Conservation (phyloP, 1,140 invertebrate genomes). For the Gryon sp. region DNA sequence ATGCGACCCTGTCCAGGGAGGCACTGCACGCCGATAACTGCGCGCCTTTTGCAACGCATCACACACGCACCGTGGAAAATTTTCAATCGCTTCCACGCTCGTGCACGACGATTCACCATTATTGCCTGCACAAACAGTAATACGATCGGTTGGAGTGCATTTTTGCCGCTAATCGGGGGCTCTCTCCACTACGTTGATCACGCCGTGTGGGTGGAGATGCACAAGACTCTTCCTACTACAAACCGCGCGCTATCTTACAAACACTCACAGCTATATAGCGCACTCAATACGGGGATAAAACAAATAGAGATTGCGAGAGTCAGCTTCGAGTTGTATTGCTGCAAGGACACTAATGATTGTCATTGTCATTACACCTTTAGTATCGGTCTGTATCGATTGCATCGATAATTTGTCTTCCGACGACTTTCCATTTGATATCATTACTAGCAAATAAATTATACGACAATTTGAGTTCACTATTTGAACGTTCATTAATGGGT, state of each 20-base stretch:
- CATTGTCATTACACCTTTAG: slow-evolving; percentile 31
- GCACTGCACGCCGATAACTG: slow-evolving; percentile 51
- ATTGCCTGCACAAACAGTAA: slow-evolving; percentile 24
- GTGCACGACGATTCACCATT: slow-evolving; percentile 9
- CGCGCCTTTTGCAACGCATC: slow-evolving; percentile 9
- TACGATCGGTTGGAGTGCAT: slow-evolving; percentile 23
- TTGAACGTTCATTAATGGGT: too few relatives aligned
- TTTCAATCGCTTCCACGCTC: slow-evolving; percentile 64
- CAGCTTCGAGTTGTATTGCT: slow-evolving; percentile 1
- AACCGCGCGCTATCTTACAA: background rate
- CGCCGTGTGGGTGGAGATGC: slow-evolving; percentile 33
- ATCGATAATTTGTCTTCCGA: too few relatives aligned
- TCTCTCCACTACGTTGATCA: slow-evolving; percentile 9
- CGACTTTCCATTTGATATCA: too few relatives aligned
- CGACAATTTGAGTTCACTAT: too few relatives aligned
- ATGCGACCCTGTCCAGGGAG: slow-evolving; percentile 73
- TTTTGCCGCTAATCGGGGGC: slow-evolving; percentile 51
- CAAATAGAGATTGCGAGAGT: slow-evolving; percentile 15
- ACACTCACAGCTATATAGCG: too few relatives aligned
- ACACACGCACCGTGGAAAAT: slow-evolving; percentile 67
- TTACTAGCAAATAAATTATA: too few relatives aligned
- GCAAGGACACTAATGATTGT: slow-evolving; percentile 50
- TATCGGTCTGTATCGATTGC: slow-evolving; percentile 10
- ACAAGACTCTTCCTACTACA: slow-evolving; percentile 8
- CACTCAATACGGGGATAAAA: too few relatives aligned